Evolutionary conservation across 1,140 invertebrate species (phyloP).

Genomic region (Batillaria attramentaria): DNA sequence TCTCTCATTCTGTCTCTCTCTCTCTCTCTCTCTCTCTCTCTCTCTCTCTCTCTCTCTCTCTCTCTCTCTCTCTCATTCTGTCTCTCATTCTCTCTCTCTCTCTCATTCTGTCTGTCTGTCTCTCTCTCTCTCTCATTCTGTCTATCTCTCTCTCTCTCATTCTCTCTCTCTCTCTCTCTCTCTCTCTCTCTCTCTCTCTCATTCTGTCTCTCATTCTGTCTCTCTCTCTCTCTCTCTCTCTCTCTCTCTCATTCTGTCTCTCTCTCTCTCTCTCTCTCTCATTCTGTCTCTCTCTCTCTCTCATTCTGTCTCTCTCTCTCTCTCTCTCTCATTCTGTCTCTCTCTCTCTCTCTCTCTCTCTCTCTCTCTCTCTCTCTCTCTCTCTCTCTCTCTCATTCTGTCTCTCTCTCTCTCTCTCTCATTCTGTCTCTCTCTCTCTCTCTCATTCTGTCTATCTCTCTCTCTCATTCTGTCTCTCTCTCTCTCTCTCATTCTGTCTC

Average conservation of each 20-base stretch:
- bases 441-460: too few relatives aligned
- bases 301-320: not conserved
- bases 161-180: constrained; percentile 16
- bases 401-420: too few relatives aligned
- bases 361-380: too few relatives aligned
- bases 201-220: not conserved
- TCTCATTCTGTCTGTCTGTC: not conserved
- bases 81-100: constrained; percentile 19
- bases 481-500: not conserved
- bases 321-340: too few relatives aligned
- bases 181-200: constrained; percentile 19
- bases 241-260: not conserved
- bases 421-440: too few relatives aligned
- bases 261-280: not conserved
- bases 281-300: not conserved
- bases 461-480: not conserved
- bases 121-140: constrained; percentile 1
- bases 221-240: constrained; percentile 1
- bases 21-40: too few relatives aligned
- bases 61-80: not conserved
- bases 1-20: too few relatives aligned
- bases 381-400: too few relatives aligned
- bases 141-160: constrained; percentile 16
- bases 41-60: too few relatives aligned
- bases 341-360: too few relatives aligned